Base-by-base conservation (phyloP, 2,888 invertebrate species). In the Sylvicola cinctus region DNA sequence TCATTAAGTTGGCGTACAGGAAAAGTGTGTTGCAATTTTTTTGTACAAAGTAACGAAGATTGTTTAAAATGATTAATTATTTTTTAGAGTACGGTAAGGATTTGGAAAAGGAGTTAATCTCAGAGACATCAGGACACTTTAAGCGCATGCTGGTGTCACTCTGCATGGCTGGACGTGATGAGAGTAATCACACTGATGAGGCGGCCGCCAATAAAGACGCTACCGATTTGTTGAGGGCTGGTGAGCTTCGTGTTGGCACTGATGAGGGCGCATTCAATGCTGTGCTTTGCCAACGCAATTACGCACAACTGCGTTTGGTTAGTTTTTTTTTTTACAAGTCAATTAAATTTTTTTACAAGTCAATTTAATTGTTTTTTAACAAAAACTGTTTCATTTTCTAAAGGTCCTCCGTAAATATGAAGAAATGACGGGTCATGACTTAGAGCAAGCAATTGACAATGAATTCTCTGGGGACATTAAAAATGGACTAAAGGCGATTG, bases 111-210 rank as follows among this genome's bases (percentile, higher is more conserved):
- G 88, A 88, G 51, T 58, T 93, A 16, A 68, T 68, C 41, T 73
- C 76, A 33, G 95, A 95, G 53, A 91, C 91, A 2, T 84, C 84
- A 32, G 93, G 93, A 11, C 77, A 77, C 50, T 93, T 95, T 61
- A 78, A 81, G 54, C 70, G 90, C 35, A 63, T 95, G 29, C 71
- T 95, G 61, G 77, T 87, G 16, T 84, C 91, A 17, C 55, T 88
- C 12, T 77, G 77, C 47, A 74, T 75, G 51, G 76, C 72, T 49
- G 60, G 60, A 49, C 50, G 58, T 4, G 56, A 83, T 51, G 93
- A 93, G 58, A 74, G 74, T 43, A 72, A 74, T 49, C 65, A 71
- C 11, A 66, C 73, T 4, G 76, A 91, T 55, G 67, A 65, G 28
- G 65, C 62, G 7, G 62, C 60, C 41, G 91, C 91, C 14, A 65